Evolutionary conservation across 2,797 vertebrate species (phyloP).

Genomic region (Myiothlypis chrysogaster): DNA sequence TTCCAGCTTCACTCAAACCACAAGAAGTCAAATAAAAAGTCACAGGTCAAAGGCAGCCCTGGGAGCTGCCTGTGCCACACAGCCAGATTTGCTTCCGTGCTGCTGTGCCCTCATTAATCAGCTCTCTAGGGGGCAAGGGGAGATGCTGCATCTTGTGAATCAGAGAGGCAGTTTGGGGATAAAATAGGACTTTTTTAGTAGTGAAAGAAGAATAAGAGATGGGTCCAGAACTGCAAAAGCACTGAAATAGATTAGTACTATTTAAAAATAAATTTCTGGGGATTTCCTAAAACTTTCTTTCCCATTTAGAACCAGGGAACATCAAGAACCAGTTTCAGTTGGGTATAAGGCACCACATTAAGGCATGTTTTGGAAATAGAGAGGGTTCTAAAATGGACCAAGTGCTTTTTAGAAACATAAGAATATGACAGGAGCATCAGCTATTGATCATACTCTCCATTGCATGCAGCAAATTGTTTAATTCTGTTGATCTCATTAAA

Average conservation of each 20-base stretch:
- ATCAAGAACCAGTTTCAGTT: not conserved
- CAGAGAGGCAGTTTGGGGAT: not conserved
- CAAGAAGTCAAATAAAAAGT: conserved; percentile 50
- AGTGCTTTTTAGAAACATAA: not conserved
- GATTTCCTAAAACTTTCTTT: not conserved
- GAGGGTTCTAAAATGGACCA: not conserved
- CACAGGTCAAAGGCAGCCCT: conserved; percentile 18
- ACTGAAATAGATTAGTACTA: not conserved
- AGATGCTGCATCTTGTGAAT: not conserved
- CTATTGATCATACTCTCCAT: not conserved
- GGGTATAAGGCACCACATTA: not conserved
- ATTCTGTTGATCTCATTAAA: not conserved
- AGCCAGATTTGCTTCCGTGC: not conserved
- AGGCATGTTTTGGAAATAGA: rapidly evolving
- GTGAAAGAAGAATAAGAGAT: not conserved
- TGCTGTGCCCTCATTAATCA: not conserved
- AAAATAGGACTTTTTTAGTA: not conserved
- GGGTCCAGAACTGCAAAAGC: not conserved
- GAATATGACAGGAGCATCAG: not conserved
- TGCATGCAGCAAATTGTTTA: not conserved
- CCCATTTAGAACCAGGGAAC: not conserved
- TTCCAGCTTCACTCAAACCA: conserved; percentile 66
- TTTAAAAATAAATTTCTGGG: not conserved
- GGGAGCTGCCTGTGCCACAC: not conserved
- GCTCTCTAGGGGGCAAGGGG: not conserved